Evolutionary conservation across 2,797 vertebrate genomes (phyloP), one percentile per base, ranked within the genome.

Genomic region (Scyliorhinus canicula): DNA sequence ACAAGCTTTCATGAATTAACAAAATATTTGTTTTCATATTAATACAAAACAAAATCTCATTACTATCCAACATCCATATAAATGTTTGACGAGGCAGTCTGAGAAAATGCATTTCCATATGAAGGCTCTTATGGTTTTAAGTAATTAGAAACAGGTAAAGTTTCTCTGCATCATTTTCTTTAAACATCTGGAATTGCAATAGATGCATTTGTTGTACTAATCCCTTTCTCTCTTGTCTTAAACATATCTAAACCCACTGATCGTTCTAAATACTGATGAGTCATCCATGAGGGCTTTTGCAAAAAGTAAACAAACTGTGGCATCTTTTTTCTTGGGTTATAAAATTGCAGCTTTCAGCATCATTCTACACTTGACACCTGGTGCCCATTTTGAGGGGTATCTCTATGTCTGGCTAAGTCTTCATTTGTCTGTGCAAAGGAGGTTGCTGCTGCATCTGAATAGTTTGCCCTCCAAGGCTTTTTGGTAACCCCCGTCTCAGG

Each of bases 91-190:
- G 93, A 86, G 52, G 28, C 47, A 69, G 31, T 94, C 31, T 52
- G 93, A 94, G n/a, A 74, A 94, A 94, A 94, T 94, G 93, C 93
- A 71, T n/a, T 97, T 97, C 95, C 95, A 95, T 96, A 96, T 85
- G 97, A 96, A 96, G 96, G 97, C 90, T 95, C 95, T 96, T 96
- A 97, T 97, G 97, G 97, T 98, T 98, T 74, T 97, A 98, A 98
- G 97, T 98, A 97, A 97, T 98, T 99, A 99, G 98, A 99, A 99
- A 97, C 96, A 97, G 98, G 97, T 97, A 95, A 35, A 96, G 96
- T 97, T 95, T 96, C 95, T 95, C 96, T 95, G 95, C 93, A 96
- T 96, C 93, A 74, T 74, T 94, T 90, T n/a, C n/a, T 63, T 94
- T 55, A 21, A 52, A 74, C 47, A 55, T 55, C n/a, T 69, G 31